phyloP scores from a whole-genome alignment of 1,140 invertebrate genomes.

The Condylostylus longicornis region DNA sequence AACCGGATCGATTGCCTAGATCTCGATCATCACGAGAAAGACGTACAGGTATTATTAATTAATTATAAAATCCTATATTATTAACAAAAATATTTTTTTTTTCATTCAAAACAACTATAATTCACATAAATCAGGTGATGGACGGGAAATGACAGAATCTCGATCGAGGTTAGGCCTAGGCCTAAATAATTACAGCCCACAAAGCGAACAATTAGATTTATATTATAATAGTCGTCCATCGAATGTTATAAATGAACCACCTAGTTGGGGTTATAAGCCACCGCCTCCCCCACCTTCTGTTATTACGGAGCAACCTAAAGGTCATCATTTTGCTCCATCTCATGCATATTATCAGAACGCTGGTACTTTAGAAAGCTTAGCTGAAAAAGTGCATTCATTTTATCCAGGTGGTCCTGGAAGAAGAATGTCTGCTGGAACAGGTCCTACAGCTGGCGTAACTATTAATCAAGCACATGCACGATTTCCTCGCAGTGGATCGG shows the following conservation, averaged over 20 bases:
- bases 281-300: constrained; percentile 67
- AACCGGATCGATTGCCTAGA: constrained; percentile 34
- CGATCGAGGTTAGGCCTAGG: constrained; percentile 55
- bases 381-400: constrained; percentile 77
- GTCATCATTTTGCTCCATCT: constrained; percentile 60
- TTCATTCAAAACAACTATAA: constrained; percentile 1
- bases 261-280: constrained; percentile 36
- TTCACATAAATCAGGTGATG: constrained; percentile 38
- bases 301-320: constrained; percentile 78
- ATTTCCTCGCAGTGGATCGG: constrained; percentile 65
- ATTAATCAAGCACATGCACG: constrained; percentile 27
- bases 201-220: constrained; percentile 56
- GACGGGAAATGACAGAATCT: constrained; percentile 55
- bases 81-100: constrained; percentile 13
- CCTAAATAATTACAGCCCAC: constrained; percentile 42
- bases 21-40: constrained; percentile 33
- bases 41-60: constrained; percentile 36
- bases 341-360: constrained; percentile 72
- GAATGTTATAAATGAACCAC: constrained; percentile 36
- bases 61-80: constrained; percentile 18
- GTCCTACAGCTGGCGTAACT: constrained; percentile 19
- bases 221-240: constrained; percentile 64
- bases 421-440: constrained; percentile 40
- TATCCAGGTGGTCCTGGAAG: constrained; percentile 49
- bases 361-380: constrained; percentile 66